A percentile compares a stretch with the other conserved stretches of the same genome.
phyloP scores from a whole-genome alignment of 2,797 vertebrate species.

The Spinibarbus caldwelli region DNA sequence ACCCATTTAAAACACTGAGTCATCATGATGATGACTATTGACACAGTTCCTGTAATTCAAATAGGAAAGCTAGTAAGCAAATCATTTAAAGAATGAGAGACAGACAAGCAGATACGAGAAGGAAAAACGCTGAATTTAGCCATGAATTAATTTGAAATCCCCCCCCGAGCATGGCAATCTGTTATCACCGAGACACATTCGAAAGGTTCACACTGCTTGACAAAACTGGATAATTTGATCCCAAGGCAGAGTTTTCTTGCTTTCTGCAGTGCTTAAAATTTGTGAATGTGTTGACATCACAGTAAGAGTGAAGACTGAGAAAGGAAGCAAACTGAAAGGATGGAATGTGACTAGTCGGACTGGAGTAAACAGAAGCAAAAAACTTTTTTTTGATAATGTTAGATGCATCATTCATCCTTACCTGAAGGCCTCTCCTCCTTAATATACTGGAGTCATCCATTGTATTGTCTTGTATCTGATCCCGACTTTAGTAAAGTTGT shows the following conservation, averaged over 20 bases:
- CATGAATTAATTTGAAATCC: constrained; percentile 2
- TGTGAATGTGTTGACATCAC: constrained; percentile 10
- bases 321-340: constrained; percentile 4
- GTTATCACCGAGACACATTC: constrained; percentile 31
- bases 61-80: not conserved
- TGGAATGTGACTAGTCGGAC: constrained; percentile 12
- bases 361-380: not conserved
- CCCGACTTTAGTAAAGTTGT: constrained; percentile 16
- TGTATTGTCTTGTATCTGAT: constrained; percentile 15
- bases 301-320: not conserved
- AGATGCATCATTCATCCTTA: constrained; percentile 67
- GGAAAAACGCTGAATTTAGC: constrained; percentile 14
- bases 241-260: constrained; percentile 13
- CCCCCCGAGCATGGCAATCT: not conserved
- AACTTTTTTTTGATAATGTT: not conserved
- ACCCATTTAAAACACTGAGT: not conserved
- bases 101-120: not conserved
- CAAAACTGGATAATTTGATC: constrained; percentile 23
- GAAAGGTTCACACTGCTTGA: not conserved
- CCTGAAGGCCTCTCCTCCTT: constrained; percentile 87
- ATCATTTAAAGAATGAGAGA: constrained; percentile 7
- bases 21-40: constrained; percentile 17
- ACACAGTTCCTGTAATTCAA: constrained; percentile 13
- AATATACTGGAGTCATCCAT: constrained; percentile 91
- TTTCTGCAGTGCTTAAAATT: constrained; percentile 7